Conservation (phyloP, 1,140 invertebrate species). For the Uloborus diversus region DNA sequence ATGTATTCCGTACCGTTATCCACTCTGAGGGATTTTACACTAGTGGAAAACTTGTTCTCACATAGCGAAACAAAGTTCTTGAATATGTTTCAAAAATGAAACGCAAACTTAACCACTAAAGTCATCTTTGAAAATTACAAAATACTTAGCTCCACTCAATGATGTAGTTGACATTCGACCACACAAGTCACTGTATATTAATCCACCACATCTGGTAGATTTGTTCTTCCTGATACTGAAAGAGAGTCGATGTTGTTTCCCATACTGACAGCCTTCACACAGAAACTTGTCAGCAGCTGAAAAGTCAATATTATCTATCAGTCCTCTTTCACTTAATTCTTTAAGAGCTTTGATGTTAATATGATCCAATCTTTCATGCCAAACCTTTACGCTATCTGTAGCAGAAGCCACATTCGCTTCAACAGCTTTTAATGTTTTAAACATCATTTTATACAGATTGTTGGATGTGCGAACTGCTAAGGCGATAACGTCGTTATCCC, state of each 20-base stretch:
- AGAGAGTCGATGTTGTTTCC: neutral
- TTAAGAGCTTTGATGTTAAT: constrained; percentile 5
- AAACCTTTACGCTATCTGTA: constrained; percentile 2
- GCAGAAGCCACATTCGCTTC: constrained; percentile 1
- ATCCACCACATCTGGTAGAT: constrained; percentile 52
- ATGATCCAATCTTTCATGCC: constrained; percentile 34
- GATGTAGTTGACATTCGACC: constrained; percentile 62
- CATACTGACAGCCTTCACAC: constrained; percentile 10
- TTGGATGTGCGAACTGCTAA: neutral
- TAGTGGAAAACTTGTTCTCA: constrained; percentile 60
- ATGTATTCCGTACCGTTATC: constrained; percentile 67
- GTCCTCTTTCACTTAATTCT: neutral
- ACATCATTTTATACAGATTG: constrained; percentile 12
- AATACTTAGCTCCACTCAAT: constrained; percentile 61
- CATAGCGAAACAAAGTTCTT: constrained; percentile 14
- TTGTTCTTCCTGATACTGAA: neutral
- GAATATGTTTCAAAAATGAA: constrained; percentile 63
- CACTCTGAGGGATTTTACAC: constrained; percentile 62
- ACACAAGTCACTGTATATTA: constrained; percentile 61
- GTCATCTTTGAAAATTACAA: constrained; percentile 65
- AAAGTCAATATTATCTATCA: constrained; percentile 3
- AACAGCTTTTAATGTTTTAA: neutral
- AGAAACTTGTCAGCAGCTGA: neutral
- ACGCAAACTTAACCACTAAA: constrained; percentile 62
- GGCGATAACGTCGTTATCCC: neutral